These are phyloP conservation scores for Oithona nana DNA, from an alignment of 2,888 invertebrate genomes.

Conservation along the genomic window DNA sequence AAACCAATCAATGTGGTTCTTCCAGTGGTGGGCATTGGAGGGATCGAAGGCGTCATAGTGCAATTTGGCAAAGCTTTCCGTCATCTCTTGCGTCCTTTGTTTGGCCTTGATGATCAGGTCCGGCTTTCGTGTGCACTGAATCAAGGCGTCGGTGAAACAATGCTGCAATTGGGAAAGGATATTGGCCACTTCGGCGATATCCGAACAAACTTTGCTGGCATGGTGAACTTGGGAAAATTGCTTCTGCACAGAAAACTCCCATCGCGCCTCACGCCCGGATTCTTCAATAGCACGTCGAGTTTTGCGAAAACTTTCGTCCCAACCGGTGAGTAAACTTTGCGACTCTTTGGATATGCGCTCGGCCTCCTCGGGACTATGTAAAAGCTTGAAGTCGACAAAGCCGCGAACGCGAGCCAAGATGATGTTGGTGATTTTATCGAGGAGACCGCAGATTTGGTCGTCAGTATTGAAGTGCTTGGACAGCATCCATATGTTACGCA, in stretches of 20 bases:
- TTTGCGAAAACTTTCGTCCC: background rate
- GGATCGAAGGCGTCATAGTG: constrained; percentile 1
- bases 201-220: constrained; percentile 4
- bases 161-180: background rate
- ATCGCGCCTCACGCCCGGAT: constrained; percentile 15
- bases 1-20: constrained; percentile 10
- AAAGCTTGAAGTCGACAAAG: background rate
- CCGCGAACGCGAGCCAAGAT: background rate
- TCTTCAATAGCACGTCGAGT: constrained; percentile 11
- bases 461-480: constrained; percentile 14
- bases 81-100: background rate
- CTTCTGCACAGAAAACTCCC: constrained; percentile 8
- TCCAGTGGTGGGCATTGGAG: constrained; percentile 10
- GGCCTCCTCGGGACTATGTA: background rate
- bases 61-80: background rate
- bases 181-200: constrained; percentile 1
- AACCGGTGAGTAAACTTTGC: background rate
- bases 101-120: background rate
- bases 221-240: constrained; percentile 5
- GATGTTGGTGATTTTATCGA: constrained; percentile 13
- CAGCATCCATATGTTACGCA: constrained; percentile 13
- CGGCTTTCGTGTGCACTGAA: background rate
- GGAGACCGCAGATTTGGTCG: constrained; percentile 2
- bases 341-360: background rate
- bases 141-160: background rate